Percentiles rank a stretch among this genome's conserved stretches.
Evolutionary conservation across 2,113 vertebrate genomes (phyloP).

Genomic region (Forbesichthys agassizii): DNA sequence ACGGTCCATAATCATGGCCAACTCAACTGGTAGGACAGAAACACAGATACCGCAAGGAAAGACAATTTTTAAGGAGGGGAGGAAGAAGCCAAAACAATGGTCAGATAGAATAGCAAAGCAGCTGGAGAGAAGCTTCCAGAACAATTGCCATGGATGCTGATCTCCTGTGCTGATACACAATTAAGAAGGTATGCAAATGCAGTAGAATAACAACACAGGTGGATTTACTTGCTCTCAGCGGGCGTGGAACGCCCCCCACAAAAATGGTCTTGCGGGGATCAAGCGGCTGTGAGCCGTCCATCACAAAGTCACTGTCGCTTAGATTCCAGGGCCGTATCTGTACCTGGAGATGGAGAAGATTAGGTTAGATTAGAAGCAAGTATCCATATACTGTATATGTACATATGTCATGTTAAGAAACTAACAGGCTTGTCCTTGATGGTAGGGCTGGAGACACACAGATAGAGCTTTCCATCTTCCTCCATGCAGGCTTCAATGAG

Average conservation of each 20-base stretch:
- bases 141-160: constrained; percentile 1
- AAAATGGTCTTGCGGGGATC: constrained; percentile 99
- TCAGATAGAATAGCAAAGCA: neutral
- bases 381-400: neutral
- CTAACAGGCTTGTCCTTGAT: constrained; percentile 99
- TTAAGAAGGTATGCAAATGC: neutral
- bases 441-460: constrained; percentile 97
- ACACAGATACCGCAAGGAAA: constrained; percentile 1
- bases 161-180: neutral
- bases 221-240: constrained; percentile 88
- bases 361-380: neutral
- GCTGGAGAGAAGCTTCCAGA: constrained; percentile 1
- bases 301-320: constrained; percentile 97
- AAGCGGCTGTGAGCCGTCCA: constrained; percentile 97
- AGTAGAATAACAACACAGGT: neutral
- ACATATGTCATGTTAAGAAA: constrained; percentile 19
- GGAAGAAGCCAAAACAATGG: neutral
- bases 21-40: constrained; percentile 81
- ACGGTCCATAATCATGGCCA: constrained; percentile 99
- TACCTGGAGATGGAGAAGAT: constrained; percentile 75
- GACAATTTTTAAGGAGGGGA: neutral
- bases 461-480: constrained; percentile 96
- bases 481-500: constrained; percentile 97
- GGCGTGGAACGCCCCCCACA: constrained; percentile 95
- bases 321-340: constrained; percentile 98